These are phyloP conservation scores for Ahaetulla prasina DNA, from an alignment of 2,113 vertebrate genomes.

Conservation along the genomic window DNA sequence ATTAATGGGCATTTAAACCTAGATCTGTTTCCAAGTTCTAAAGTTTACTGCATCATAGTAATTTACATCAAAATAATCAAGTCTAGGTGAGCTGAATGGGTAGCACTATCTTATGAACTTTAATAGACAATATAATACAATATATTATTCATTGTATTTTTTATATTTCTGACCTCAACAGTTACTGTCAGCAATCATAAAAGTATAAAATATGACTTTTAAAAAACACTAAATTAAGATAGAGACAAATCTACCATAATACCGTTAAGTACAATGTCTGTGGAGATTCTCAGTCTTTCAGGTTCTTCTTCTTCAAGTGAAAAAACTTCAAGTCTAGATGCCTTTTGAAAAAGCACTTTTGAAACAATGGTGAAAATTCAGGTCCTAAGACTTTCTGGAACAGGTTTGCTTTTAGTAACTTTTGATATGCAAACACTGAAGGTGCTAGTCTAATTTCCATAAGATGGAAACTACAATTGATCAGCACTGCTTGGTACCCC, in stretches of 20 bases:
- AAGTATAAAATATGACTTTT: background rate
- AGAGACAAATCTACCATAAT: background rate
- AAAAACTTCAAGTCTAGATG: background rate
- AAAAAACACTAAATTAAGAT: background rate
- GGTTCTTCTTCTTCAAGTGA: background rate
- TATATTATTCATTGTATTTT: background rate
- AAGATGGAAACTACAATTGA: background rate
- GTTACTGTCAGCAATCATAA: background rate
- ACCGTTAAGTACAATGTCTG: background rate
- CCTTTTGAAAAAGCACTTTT: background rate
- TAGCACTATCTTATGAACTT: background rate
- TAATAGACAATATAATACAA: background rate
- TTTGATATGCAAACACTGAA: background rate
- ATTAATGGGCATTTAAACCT: background rate
- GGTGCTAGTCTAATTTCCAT: background rate
- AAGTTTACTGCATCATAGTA: background rate
- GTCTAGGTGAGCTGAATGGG: background rate
- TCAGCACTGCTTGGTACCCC: background rate
- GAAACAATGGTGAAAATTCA: background rate
- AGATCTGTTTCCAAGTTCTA: background rate
- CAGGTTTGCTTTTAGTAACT: background rate
- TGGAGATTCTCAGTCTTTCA: background rate
- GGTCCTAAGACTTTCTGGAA: background rate
- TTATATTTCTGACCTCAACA: background rate
- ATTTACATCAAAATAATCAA: background rate